Conservation (phyloP, 2,797 vertebrate genomes). For the Champsocephalus gunnari region DNA sequence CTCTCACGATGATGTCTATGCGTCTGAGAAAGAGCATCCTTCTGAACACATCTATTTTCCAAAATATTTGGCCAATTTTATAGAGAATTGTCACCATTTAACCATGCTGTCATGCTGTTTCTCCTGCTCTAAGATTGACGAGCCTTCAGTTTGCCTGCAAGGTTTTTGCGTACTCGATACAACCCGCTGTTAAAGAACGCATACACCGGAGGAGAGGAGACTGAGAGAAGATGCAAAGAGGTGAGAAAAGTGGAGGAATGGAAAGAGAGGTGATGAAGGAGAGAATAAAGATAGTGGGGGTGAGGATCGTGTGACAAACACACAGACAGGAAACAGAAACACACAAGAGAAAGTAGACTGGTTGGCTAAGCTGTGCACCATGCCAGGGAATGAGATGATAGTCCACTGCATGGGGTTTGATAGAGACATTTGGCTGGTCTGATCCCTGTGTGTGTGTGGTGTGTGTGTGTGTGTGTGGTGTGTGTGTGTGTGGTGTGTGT, state of each 20-base stretch:
- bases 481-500: constrained; percentile 13
- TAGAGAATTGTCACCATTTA: constrained; percentile 55
- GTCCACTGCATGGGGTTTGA: constrained; percentile 65
- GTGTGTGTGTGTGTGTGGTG: constrained; percentile 21
- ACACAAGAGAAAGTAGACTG: constrained; percentile 50
- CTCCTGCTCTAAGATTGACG: constrained; percentile 43
- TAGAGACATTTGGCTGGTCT: constrained; percentile 63
- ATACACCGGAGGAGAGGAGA: constrained; percentile 15
- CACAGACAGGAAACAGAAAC: constrained; percentile 28
- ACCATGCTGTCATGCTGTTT: constrained; percentile 29
- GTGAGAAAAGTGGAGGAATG: constrained; percentile 42
- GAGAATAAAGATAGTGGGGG: constrained; percentile 7
- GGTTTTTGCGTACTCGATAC: constrained; percentile 37
- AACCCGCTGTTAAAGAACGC: constrained; percentile 36
- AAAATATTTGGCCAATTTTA: constrained; percentile 58
- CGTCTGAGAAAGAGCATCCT: constrained; percentile 11
- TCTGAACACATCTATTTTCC: constrained; percentile 43
- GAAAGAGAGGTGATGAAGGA: constrained; percentile 27
- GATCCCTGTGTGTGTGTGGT: constrained; percentile 32
- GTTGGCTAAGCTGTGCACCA: constrained; percentile 49
- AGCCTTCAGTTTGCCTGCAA: constrained; percentile 42
- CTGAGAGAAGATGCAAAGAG: constrained; percentile 12
- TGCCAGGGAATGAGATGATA: constrained; percentile 67
- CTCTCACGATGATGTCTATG: background rate
- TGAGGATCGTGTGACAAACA: constrained; percentile 18